These are phyloP conservation scores for Amphiprion ocellaris DNA, from an alignment of 2,113 vertebrate species.

Conservation along the genomic window DNA sequence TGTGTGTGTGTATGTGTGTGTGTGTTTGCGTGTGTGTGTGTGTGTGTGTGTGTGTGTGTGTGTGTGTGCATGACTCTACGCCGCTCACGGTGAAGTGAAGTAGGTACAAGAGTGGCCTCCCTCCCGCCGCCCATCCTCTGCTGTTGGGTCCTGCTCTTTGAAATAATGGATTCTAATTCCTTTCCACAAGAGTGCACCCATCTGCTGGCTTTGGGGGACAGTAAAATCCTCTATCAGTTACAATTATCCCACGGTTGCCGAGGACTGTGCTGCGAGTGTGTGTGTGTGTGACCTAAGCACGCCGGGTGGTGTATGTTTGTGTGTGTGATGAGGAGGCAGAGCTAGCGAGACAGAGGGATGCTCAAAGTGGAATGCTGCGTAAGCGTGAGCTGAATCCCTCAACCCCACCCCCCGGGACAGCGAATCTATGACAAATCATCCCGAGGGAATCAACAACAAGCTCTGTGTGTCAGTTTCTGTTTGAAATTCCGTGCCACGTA, in stretches of 20 bases:
- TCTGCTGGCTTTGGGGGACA: constrained; percentile 75
- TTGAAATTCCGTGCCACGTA: constrained; percentile 28
- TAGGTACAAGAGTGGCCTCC: constrained; percentile 31
- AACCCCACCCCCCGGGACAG: constrained; percentile 40
- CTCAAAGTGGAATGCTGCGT: constrained; percentile 46
- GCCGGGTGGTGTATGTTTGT: constrained; percentile 16
- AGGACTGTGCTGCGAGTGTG: constrained; percentile 42
- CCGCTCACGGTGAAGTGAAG: constrained; percentile 21
- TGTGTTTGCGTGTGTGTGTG: background rate
- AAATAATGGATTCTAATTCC: constrained; percentile 80
- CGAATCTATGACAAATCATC: constrained; percentile 67
- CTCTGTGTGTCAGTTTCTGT: constrained; percentile 43
- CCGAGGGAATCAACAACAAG: constrained; percentile 53
- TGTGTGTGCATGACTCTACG: background rate
- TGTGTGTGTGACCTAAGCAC: constrained; percentile 55
- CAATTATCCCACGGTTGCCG: constrained; percentile 67
- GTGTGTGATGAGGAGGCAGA: constrained; percentile 30
- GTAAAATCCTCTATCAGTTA: constrained; percentile 77
- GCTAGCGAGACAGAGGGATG: constrained; percentile 31
- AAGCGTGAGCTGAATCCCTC: constrained; percentile 61
- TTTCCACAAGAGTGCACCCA: constrained; percentile 77
- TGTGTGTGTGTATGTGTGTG: background rate
- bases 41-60: background rate
- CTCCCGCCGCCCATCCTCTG: constrained; percentile 21
- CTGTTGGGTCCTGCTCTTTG: constrained; percentile 51